Percentiles rank a stretch among this genome's conserved stretches.
Conservation (phyloP, 2,797 vertebrate genomes). For the Chelon labrosus region DNA sequence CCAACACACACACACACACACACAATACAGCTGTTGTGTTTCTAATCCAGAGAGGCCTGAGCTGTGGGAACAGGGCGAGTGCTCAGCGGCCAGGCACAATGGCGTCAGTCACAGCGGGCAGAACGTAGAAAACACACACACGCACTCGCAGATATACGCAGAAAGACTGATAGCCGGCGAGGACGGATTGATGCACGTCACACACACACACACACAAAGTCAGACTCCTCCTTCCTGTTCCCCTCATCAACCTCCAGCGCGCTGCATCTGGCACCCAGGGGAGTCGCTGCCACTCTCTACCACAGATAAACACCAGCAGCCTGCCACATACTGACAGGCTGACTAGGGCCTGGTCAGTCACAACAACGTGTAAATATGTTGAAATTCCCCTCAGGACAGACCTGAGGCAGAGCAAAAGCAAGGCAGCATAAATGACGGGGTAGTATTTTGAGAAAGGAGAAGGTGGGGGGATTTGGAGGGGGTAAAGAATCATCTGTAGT, state of each 20-base stretch:
- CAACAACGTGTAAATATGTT: constrained; percentile 45
- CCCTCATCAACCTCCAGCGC: constrained; percentile 25
- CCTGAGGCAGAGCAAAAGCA: constrained; percentile 8
- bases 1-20: constrained; percentile 55
- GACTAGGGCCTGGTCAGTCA: constrained; percentile 30
- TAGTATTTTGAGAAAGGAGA: constrained; percentile 7
- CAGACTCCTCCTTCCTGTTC: constrained; percentile 27
- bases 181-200: constrained; percentile 46
- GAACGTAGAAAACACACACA: constrained; percentile 20
- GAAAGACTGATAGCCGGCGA: constrained; percentile 45
- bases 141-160: constrained; percentile 6
- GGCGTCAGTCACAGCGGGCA: constrained; percentile 80
- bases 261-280: constrained; percentile 45
- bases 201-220: constrained; percentile 16
- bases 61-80: constrained; percentile 77
- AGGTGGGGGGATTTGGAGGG: constrained; percentile 16
- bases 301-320: constrained; percentile 45
- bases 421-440: constrained; percentile 2
- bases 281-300: constrained; percentile 37
- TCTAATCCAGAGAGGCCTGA: constrained; percentile 78
- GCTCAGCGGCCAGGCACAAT: constrained; percentile 77
- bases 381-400: constrained; percentile 33
- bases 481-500: constrained; percentile 10
- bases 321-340: constrained; percentile 33
- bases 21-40: constrained; percentile 86